Evolutionary conservation across 2,797 vertebrate genomes (phyloP), one percentile per base, ranked within the genome.

Genomic region (Mormyrops boulengeri): DNA sequence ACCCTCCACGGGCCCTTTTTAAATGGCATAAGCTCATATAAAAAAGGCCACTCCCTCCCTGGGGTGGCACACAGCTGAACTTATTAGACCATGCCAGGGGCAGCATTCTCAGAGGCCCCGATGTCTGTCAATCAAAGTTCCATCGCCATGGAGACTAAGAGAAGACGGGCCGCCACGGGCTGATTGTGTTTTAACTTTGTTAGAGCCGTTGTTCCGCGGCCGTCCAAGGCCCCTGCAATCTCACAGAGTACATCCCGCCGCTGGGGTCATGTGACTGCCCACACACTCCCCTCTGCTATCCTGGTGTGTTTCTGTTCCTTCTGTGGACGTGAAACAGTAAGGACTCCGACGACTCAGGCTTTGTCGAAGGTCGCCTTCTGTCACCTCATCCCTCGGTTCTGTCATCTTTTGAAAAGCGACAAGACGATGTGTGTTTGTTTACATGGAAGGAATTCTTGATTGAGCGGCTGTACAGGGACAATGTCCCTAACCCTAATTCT

Each of bases 21-120:
- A 80, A 55, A 38, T 87, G 85, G 12, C 12, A 87, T 30, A 34
- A 53, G 22, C 30, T 55, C 50, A n/a, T 87, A 26, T 47, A 80
- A 80, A 80, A 53, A 80, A n/a, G 44, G 14, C 12, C 49, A 34
- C 49, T 55, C 66, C 88, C 14, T 84, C 73, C 52, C 26, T 52
- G 52, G 19, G 52, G 30, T 49, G 26, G 26, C 26, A 50, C 50
- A 30, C 50, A 44, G 52, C 88, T 62, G 73, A 49, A 60, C 52
- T 89, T 82, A 85, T 89, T 85, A 89, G 88, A 34, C 53, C 19
- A 80, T 47, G 88, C 88, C 80, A 84, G 77, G 34, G 34, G 38
- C 88, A 12, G 88, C 52, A 49, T 82, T 85, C 49, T 82, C 38
- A 55, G 77, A 41, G 34, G 50, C 85, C 50, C 34, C 26, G 34